These are phyloP conservation scores for Sesamia nonagrioides DNA, from an alignment of 1,140 invertebrate genomes.

Conservation along the genomic window DNA sequence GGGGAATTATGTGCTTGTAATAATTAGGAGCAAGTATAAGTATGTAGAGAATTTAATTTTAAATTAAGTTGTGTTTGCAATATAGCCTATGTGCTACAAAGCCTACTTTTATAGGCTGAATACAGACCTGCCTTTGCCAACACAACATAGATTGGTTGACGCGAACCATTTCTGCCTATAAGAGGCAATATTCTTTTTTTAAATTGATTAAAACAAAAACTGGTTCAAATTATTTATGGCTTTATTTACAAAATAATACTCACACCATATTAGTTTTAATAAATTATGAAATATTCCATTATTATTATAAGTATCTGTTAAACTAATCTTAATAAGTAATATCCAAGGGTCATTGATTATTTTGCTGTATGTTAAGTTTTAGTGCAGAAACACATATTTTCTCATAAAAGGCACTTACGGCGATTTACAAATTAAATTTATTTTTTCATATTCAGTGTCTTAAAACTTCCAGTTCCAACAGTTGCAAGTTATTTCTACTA, in stretches of 20 bases:
- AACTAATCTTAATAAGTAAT: neutral
- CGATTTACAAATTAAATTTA: neutral
- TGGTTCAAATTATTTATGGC: neutral
- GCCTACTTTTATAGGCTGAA: too few relatives aligned
- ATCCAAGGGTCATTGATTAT: neutral
- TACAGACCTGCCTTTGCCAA: too few relatives aligned
- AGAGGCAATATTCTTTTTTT: too few relatives aligned
- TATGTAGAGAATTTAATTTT: too few relatives aligned
- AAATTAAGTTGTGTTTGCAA: too few relatives aligned
- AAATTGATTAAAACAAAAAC: neutral
- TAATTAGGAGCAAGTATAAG: neutral
- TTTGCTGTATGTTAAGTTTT: neutral
- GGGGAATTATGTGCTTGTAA: neutral
- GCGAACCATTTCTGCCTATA: too few relatives aligned
- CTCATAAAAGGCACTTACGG: conserved; percentile 24
- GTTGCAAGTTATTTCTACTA: too few relatives aligned
- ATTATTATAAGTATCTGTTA: neutral
- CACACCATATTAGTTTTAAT: neutral
- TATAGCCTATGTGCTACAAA: too few relatives aligned
- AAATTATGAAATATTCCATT: neutral
- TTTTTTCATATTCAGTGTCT: too few relatives aligned
- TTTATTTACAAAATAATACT: neutral
- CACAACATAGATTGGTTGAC: too few relatives aligned
- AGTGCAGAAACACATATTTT: neutral
- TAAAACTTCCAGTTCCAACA: too few relatives aligned